Base-by-base conservation (phyloP, 2,113 vertebrate species). In the Nerophis lumbriciformis region DNA sequence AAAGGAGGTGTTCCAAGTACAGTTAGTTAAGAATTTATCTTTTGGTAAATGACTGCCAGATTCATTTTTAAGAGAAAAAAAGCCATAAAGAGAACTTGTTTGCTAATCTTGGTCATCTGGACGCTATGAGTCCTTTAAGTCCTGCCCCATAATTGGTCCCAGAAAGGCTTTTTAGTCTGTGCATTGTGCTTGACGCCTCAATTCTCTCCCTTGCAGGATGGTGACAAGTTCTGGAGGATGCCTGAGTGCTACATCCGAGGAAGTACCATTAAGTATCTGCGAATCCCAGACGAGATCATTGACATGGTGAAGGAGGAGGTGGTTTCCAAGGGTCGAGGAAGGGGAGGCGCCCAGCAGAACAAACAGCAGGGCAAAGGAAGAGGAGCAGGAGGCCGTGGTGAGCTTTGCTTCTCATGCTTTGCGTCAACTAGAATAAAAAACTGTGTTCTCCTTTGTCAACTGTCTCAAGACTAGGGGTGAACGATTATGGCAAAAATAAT, bases 231-330 rank as follows among this genome's bases (percentile, higher is more conserved):
- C 87, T 99, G 97, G 96, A 92, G 95, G 55, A 99, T 99, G 96
- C 97, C 97, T 0, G 96, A 99, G 84, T 99, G 97, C 77, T 99
- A 98, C 76, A 96, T 99, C 60, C 88, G 96, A 0, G 96, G 96
- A 77, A 98, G 97, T 88, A 99, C 97, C 21, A 99, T 98, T 69
- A 99, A 98, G 74, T 99, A 99, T 83, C 87, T 99, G 75, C 90
- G 97, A 14, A 99, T 98, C 80, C 96, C 97, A 0, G 96, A 98
- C 0, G 97, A 99, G 65, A 95, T 99, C 72, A 98, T 98, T 0
- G 97, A 98, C 83, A 99, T 99, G 96, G 97, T 98, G 77, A 97
- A 97, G 71, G 96, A 98, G 65, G 97, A 99, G 83, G 96, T 94
- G 71, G 87, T 95, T 59, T 95, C 95, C 0, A 98, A 98, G 75